phyloP scores from a whole-genome alignment of 2,888 invertebrate species.

The Drosophila atroscutellata region DNA sequence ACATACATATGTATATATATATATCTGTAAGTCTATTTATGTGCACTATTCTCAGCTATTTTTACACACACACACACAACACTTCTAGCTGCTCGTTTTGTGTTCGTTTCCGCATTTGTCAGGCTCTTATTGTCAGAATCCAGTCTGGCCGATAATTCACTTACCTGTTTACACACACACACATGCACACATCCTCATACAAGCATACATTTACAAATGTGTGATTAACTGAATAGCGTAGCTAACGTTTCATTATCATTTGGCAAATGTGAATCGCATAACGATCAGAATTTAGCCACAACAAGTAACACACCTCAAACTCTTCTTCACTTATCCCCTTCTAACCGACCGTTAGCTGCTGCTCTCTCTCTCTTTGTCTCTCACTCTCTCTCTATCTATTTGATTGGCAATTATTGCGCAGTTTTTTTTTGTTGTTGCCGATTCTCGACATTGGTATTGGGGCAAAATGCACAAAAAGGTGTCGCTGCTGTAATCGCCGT shows the following conservation, averaged over 20 bases:
- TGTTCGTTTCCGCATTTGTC: conserved; percentile 49
- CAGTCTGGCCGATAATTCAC: conserved; percentile 45
- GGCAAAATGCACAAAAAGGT: conserved; percentile 63
- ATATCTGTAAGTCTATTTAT: conserved; percentile 21
- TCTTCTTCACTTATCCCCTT: not conserved
- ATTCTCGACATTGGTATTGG: conserved; percentile 48
- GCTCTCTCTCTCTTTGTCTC: not conserved
- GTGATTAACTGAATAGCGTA: conserved; percentile 17
- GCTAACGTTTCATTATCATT: conserved; percentile 41
- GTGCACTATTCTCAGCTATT: conserved; percentile 45
- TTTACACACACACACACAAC: conserved; percentile 34
- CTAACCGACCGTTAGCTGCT: not conserved
- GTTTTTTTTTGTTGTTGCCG: conserved; percentile 54
- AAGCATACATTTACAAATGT: conserved; percentile 3
- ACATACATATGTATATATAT: conserved; percentile 1
- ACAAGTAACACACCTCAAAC: conserved; percentile 28
- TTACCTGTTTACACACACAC: conserved; percentile 33
- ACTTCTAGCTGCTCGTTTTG: conserved; percentile 23
- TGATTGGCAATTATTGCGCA: conserved; percentile 68
- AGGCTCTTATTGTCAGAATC: conserved; percentile 48
- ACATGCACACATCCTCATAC: not conserved
- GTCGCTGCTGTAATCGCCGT: conserved; percentile 67
- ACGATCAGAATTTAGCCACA: conserved; percentile 50
- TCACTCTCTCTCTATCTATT: conserved; percentile 5
- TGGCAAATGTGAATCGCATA: conserved; percentile 54